Conservation (phyloP, 1,140 invertebrate genomes). For the Cydia amplana region DNA sequence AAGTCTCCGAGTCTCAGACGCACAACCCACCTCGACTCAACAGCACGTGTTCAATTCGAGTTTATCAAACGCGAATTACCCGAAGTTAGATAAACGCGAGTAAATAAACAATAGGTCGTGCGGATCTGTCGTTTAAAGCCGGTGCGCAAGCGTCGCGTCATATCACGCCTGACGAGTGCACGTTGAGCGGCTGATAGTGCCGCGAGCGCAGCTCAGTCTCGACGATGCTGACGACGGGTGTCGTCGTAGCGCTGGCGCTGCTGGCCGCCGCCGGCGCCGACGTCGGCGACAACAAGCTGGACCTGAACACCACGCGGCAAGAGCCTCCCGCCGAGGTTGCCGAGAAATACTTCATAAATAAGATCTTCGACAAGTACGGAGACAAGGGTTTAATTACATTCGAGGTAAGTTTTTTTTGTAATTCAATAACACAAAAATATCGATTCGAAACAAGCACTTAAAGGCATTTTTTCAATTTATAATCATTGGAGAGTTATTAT, state of each 20-base stretch:
- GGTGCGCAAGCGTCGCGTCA: slow-evolving; percentile 51
- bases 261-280: slow-evolving; percentile 42
- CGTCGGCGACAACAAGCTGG: slow-evolving; percentile 29
- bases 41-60: slow-evolving; percentile 51
- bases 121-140: slow-evolving; percentile 31
- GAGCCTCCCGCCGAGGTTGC: slow-evolving; percentile 62
- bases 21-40: slow-evolving; percentile 54
- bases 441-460: neutral
- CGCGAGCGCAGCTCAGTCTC: slow-evolving; percentile 59
- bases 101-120: slow-evolving; percentile 63
- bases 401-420: slow-evolving; percentile 75
- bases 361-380: slow-evolving; percentile 83
- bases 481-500: slow-evolving; percentile 6
- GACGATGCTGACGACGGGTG: slow-evolving; percentile 57
- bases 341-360: slow-evolving; percentile 76
- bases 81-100: slow-evolving; percentile 51
- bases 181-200: slow-evolving; percentile 60
- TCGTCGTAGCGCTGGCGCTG: slow-evolving; percentile 55
- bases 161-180: slow-evolving; percentile 48
- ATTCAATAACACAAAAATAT: slow-evolving; percentile 25
- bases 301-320: slow-evolving; percentile 54
- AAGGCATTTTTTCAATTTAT: neutral
- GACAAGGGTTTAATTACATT: slow-evolving; percentile 81
- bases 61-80: slow-evolving; percentile 48
- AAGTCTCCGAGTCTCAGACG: slow-evolving; percentile 73